These are phyloP conservation scores for Toxotes lorentzi DNA, from an alignment of 2,797 vertebrate species.

Conservation along the genomic window DNA sequence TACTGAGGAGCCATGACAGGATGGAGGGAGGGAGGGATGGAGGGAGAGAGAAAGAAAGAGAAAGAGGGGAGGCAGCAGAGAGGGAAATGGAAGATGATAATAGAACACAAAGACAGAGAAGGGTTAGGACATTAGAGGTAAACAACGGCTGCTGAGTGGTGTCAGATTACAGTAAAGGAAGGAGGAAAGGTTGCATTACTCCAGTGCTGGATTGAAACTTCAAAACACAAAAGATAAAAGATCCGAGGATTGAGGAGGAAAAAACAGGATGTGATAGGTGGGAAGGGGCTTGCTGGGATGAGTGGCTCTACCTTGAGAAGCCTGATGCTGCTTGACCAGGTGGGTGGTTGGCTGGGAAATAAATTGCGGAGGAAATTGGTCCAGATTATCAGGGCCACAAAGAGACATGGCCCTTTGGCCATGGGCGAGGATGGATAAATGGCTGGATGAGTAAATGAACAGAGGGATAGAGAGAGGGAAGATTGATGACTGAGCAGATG, in stretches of 20 bases:
- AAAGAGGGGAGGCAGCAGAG: constrained; percentile 45
- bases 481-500: constrained; percentile 78
- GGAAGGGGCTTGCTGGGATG: constrained; percentile 88
- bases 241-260: constrained; percentile 38
- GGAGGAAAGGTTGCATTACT: constrained; percentile 30
- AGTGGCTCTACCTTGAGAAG: constrained; percentile 89
- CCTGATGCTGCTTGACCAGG: constrained; percentile 79
- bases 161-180: constrained; percentile 28
- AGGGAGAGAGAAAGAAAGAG: constrained; percentile 35
- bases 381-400: constrained; percentile 84
- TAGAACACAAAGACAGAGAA: constrained; percentile 53
- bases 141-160: constrained; percentile 35
- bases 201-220: constrained; percentile 45
- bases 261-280: constrained; percentile 88
- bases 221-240: constrained; percentile 60
- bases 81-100: constrained; percentile 58
- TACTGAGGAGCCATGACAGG: constrained; percentile 94
- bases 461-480: constrained; percentile 51
- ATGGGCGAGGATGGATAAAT: constrained; percentile 76
- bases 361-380: constrained; percentile 84
- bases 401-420: constrained; percentile 79
- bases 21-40: constrained; percentile 63
- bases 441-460: constrained; percentile 78
- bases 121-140: constrained; percentile 38
- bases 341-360: constrained; percentile 81